Percentiles rank a stretch among this genome's conserved stretches.
These are phyloP conservation scores for Peucedramus taeniatus DNA, from an alignment of 2,113 vertebrate genomes.

Conservation along the genomic window DNA sequence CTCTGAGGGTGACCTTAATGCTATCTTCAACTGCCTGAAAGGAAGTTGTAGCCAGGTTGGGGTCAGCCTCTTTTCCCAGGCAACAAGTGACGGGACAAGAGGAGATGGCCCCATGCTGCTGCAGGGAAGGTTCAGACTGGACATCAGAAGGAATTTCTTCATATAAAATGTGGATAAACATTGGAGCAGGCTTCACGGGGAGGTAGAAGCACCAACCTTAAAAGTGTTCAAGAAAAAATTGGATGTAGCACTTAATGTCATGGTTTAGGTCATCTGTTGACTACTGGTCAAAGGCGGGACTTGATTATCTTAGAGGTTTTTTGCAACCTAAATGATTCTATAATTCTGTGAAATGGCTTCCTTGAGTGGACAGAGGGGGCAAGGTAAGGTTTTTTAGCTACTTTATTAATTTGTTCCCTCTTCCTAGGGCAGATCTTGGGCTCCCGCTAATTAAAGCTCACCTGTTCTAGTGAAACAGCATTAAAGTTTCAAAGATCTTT, in stretches of 20 bases:
- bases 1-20: not conserved
- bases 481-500: not conserved
- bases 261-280: not conserved
- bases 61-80: not conserved
- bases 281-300: not conserved
- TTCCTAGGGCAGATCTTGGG: not conserved
- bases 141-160: not conserved
- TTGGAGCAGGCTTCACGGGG: not conserved
- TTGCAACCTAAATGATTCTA: not conserved
- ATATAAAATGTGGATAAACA: not conserved
- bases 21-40: not conserved
- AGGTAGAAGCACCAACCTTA: not conserved
- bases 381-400: not conserved
- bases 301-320: not conserved
- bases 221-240: not conserved
- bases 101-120: not conserved
- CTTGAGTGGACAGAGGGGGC: not conserved
- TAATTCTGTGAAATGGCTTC: not conserved
- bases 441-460: not conserved
- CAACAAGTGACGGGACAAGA: not conserved
- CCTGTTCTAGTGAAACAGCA: not conserved
- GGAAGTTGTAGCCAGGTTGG: too few species aligned
- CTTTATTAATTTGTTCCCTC: not conserved
- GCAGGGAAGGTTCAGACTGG: not conserved
- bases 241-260: not conserved